phyloP scores from a whole-genome alignment of 2,113 vertebrate species.

The Gyps fulvus region DNA sequence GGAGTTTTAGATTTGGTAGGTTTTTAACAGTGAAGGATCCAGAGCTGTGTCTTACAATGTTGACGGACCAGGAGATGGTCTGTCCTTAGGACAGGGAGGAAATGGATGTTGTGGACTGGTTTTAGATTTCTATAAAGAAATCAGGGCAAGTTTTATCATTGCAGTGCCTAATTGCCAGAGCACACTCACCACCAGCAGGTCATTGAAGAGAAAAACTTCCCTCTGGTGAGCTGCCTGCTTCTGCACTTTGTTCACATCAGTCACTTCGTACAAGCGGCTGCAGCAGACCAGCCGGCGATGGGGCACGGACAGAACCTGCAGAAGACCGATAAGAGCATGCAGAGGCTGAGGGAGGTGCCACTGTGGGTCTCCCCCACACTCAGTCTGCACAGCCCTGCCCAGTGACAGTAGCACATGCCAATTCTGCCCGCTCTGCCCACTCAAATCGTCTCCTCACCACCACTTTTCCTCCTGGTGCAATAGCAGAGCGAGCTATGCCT shows the following conservation, averaged over 20 bases:
- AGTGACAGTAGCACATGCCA: background rate
- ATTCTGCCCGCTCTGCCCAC: background rate
- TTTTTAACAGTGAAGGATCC: background rate
- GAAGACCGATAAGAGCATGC: background rate
- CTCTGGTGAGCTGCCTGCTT: slow-evolving; percentile 96
- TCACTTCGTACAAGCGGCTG: slow-evolving; percentile 96
- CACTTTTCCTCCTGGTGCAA: background rate
- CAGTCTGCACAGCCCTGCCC: background rate
- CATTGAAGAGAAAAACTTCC: slow-evolving; percentile 98
- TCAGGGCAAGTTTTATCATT: background rate
- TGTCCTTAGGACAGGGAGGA: background rate
- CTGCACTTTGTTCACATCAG: slow-evolving; percentile 93
- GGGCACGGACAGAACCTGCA: slow-evolving; percentile 91
- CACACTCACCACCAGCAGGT: slow-evolving; percentile 90
- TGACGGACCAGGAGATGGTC: background rate
- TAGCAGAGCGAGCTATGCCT: background rate
- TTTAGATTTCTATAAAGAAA: background rate
- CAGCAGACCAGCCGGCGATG: slow-evolving; percentile 97
- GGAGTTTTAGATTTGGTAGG: background rate
- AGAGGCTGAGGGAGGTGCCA: background rate
- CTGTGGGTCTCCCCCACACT: background rate
- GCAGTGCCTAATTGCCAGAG: background rate
- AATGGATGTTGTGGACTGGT: background rate
- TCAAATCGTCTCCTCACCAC: background rate
- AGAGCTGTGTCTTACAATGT: background rate